Base-by-base conservation (phyloP, 1,140 invertebrate species). In the Orchesella cincta region DNA sequence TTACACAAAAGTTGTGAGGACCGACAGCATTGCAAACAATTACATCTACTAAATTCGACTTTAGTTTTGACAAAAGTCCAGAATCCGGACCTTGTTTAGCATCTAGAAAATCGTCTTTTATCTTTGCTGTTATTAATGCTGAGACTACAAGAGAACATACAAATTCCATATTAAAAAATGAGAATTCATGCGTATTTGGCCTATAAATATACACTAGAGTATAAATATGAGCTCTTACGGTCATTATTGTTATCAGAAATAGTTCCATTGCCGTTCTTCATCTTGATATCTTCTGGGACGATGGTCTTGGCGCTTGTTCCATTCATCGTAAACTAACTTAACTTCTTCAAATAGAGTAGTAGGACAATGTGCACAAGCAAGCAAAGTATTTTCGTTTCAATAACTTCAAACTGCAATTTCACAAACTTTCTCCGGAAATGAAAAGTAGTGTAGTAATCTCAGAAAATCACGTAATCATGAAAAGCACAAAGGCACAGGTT, bases 1-100 rank as follows among this genome's bases (percentile, higher is more conserved):
- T 52, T 71, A 78, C 77, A 64, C 39, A 75, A 72, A 78, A 78
- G 28, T 75, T 78, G 18, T 75, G 73, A 20, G 77, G 77, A 20
- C 77, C 77, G 20, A 72, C 62, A 57, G 73, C 77, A 31, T 78
- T 75, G 57, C 54, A 75, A 1, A 78, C 73, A 57, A 78, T 64
- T 1, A 78, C 73, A 71, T 78, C 77, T 29, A 78, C 64, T 26
- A 78, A 78, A 35, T 73, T 73, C 12, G 71, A 73, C 26, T 73
- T 73, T n/a, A 51, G 23, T 23, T 73, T 73, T 14, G 71, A 73
- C 5, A 73, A 46, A 3, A 36, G 23, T 51, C 71, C 71, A 46
- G 36, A 73, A n/a, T 73, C 39, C 18, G 71, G 71, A 16, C 71
- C 71, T 36, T 46, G 39, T 28, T 28, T 36, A 35, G 71, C 35